These are phyloP conservation scores for Gasterosteus nipponicus DNA, from an alignment of 2,113 vertebrate species.

Conservation along the genomic window DNA sequence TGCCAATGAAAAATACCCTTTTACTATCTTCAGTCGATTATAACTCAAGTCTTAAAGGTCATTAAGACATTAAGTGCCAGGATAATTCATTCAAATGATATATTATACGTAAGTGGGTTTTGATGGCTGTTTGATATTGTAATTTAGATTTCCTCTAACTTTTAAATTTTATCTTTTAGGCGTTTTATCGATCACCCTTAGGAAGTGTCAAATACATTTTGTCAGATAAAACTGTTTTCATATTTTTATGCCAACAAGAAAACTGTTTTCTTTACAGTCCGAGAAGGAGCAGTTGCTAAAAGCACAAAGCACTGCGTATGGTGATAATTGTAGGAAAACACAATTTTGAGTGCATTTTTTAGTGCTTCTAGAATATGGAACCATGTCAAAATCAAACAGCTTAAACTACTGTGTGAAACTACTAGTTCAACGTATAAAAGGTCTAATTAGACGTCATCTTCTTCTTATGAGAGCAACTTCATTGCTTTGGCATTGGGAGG, in stretches of 20 bases:
- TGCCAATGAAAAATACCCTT: not conserved
- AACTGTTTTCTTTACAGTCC: not conserved
- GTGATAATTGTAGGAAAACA: slow-evolving; percentile 17
- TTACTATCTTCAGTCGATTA: not conserved
- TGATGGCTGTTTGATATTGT: not conserved
- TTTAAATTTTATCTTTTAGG: slow-evolving; percentile 3
- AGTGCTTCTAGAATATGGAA: not conserved
- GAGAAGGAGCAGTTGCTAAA: slow-evolving; percentile 15
- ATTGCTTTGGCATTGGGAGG: slow-evolving; percentile 2
- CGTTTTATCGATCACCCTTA: slow-evolving; percentile 20
- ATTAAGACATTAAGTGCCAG: not conserved
- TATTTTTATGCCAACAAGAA: not conserved
- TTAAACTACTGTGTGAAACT: not conserved
- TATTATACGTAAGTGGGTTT: not conserved
- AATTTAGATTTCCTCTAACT: not conserved
- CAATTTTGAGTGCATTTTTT: not conserved
- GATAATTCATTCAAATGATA: not conserved
- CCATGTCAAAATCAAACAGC: not conserved
- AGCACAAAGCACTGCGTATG: slow-evolving; percentile 32
- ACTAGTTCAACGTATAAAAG: not conserved
- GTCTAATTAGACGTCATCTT: not conserved
- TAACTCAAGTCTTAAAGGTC: not conserved
- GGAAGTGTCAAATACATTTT: slow-evolving; percentile 26
- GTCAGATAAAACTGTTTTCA: slow-evolving; percentile 31
- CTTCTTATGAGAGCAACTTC: not conserved